These are phyloP conservation scores for Cephalopterus ornatus DNA, from an alignment of 2,113 vertebrate genomes.

Conservation along the genomic window DNA sequence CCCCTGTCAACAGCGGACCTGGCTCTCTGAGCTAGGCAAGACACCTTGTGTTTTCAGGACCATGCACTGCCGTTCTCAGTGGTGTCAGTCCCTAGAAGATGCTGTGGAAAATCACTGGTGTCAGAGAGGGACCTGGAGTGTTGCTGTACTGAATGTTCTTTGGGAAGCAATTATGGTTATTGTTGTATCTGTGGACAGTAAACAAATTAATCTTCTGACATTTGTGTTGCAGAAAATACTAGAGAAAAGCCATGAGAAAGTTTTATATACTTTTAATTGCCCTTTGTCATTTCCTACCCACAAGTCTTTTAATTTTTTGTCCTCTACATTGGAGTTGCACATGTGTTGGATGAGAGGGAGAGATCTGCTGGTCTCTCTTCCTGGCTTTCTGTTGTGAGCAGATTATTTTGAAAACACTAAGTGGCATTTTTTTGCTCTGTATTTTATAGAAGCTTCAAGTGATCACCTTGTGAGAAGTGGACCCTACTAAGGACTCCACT, in stretches of 20 bases:
- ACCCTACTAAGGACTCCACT: neutral
- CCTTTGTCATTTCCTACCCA: conserved; percentile 2
- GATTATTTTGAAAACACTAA: neutral
- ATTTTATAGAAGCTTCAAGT: neutral
- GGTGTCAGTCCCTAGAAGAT: neutral
- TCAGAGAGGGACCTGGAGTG: neutral
- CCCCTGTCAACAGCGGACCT: accelerated
- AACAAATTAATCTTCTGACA: neutral
- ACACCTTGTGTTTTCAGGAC: neutral
- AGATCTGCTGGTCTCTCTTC: neutral
- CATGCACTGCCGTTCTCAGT: accelerated
- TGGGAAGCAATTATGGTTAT: neutral
- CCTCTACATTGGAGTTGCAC: neutral
- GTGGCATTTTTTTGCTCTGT: neutral
- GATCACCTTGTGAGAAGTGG: neutral
- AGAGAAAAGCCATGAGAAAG: neutral
- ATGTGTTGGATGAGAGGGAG: neutral
- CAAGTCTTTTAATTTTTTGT: neutral
- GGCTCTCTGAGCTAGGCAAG: neutral
- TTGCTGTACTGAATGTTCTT: neutral
- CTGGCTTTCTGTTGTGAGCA: neutral
- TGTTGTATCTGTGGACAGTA: neutral
- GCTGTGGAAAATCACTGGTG: neutral
- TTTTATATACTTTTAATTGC: neutral
- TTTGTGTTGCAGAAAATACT: neutral